Base-by-base conservation (phyloP, 2,797 vertebrate genomes). In the Gallirallus australis region DNA sequence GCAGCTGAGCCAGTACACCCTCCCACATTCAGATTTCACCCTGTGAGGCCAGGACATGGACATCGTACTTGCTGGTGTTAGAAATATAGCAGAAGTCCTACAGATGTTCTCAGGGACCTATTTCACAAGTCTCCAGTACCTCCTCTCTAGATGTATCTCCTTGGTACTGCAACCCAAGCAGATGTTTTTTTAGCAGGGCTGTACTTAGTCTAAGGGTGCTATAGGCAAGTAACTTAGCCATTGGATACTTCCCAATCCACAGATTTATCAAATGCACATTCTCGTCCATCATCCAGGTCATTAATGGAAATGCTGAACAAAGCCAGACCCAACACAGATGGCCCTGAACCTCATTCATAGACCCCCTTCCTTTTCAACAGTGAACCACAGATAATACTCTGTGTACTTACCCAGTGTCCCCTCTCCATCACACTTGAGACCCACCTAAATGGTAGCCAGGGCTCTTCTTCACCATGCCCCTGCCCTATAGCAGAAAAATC, bases 271-370 rank as follows among this genome's bases (percentile, higher is more conserved):
- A 84, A 33, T 15, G 33, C 18, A 35, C 57, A 19, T 90, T 90
- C 66, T 90, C 28, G 65, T 90, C 72, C 65, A 69, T 88, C 85
- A 87, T 45, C 54, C 40, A 81, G 65, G n/a, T 68, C 40, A 53
- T 93, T 92, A 90, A 71, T 57, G 65, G 45, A 86, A 86, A 61
- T 37, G 50, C 59, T 68, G 80, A 89, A 68, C 28, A 93, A 81
- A 86, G 64, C 3, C 47, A 79, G 54, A 37, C 7, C 6, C 2
- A 0, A 30, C 60, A 76, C 50, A 93, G 50, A 84, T 69, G 66
- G 69, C 63, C 16, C 65, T 72, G 48, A 93, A 60, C 31, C 78
- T 94, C 80, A 92, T 27, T 83, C 69, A 92, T 78, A 72, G 19
- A 89, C 4, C 40, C 42, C 47, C 65, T 78, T 85, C 25, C 48